phyloP scores from a whole-genome alignment of 2,797 vertebrate genomes.

The Sandelia bainsii region DNA sequence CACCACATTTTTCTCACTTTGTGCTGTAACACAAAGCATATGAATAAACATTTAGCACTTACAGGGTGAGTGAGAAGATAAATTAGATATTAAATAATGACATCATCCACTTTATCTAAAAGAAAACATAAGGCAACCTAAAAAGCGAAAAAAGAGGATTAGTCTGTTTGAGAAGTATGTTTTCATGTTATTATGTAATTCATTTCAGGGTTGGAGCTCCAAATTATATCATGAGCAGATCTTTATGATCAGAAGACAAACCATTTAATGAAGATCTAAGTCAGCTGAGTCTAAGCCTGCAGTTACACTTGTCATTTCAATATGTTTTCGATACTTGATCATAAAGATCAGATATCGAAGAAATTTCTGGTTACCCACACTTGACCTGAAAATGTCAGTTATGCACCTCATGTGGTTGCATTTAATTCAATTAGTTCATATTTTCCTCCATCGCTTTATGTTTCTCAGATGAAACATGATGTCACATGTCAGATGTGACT shows the following conservation, averaged over 20 bases:
- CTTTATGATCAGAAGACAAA: conserved; percentile 21
- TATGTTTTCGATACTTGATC: conserved; percentile 43
- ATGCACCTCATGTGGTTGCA: conserved; percentile 56
- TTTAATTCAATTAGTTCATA: conserved; percentile 62
- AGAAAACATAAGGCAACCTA: conserved; percentile 58
- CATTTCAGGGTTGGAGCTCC: neutral
- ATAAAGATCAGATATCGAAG: conserved; percentile 24
- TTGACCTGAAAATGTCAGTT: conserved; percentile 46
- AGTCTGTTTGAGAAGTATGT: conserved; percentile 16
- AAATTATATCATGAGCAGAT: conserved; percentile 8
- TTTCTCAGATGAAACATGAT: conserved; percentile 55
- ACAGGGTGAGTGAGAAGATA: conserved; percentile 56
- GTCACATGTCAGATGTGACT: conserved; percentile 36
- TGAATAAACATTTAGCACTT: conserved; percentile 61
- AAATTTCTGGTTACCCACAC: conserved; percentile 52
- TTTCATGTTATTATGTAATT: conserved; percentile 15
- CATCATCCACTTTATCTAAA: conserved; percentile 52
- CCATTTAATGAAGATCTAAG: conserved; percentile 5
- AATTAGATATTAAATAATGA: conserved; percentile 69
- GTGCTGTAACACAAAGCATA: conserved; percentile 55
- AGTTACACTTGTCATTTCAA: conserved; percentile 49
- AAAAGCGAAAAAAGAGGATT: conserved; percentile 37
- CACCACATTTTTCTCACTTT: conserved; percentile 16
- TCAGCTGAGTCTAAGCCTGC: conserved; percentile 18
- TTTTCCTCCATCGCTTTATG: conserved; percentile 56